Conservation (phyloP, 2,888 invertebrate species). For the Sisyra nigra region DNA sequence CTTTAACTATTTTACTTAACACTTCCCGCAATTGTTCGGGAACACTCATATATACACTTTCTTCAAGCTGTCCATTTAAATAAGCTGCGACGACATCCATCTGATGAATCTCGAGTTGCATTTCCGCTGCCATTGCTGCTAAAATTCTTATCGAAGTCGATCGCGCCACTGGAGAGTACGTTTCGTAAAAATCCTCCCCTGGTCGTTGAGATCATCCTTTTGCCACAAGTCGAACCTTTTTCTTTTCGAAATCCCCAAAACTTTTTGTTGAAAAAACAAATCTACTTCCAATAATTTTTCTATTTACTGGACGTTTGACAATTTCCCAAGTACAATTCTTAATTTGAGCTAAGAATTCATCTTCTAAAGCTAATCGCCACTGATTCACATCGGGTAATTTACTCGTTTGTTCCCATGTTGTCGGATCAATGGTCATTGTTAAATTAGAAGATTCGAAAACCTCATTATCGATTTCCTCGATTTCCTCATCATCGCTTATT, state of each 20-base stretch:
- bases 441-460: not conserved
- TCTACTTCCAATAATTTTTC: constrained; percentile 12
- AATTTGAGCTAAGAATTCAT: too few species aligned
- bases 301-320: constrained; percentile 6
- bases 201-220: constrained; percentile 16
- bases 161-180: constrained; percentile 17
- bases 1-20: not conserved
- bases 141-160: constrained; percentile 15
- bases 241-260: constrained; percentile 13
- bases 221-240: constrained; percentile 17
- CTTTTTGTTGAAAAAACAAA: constrained; percentile 14
- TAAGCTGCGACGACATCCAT: constrained; percentile 14
- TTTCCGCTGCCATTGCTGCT: constrained; percentile 13
- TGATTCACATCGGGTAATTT: too few species aligned
- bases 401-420: too few species aligned
- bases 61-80: constrained; percentile 13
- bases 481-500: not conserved
- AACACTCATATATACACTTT: constrained; percentile 12
- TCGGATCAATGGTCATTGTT: too few species aligned
- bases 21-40: constrained; percentile 3
- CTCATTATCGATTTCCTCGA: not conserved
- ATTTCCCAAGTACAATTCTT: constrained; percentile 9
- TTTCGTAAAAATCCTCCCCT: too few species aligned
- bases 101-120: constrained; percentile 12
- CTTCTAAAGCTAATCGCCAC: too few species aligned